A percentile compares a stretch with the other conserved stretches of the same genome.
phyloP scores from a whole-genome alignment of 2,888 invertebrate genomes.

The Therioaphis trifolii region DNA sequence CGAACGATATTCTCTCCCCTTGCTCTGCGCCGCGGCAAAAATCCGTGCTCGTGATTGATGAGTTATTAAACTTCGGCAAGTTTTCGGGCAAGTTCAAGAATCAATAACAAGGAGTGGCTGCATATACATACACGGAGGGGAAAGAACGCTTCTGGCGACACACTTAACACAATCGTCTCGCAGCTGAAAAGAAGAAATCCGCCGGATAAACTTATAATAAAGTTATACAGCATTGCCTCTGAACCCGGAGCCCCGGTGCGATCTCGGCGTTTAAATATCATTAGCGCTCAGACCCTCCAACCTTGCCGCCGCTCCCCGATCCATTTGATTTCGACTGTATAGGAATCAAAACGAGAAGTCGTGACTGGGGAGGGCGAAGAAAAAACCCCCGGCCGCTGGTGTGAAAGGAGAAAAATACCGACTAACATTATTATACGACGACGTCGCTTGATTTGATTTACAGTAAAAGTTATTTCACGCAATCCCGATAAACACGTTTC shows the following conservation, averaged over 20 bases:
- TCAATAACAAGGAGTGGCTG: slow-evolving; percentile 28
- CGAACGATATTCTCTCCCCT: not conserved
- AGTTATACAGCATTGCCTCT: slow-evolving; percentile 30
- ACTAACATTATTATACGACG: slow-evolving; percentile 31
- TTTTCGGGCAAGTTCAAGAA: slow-evolving; percentile 54
- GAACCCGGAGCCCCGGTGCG: slow-evolving; percentile 16
- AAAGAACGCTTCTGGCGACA: slow-evolving; percentile 22
- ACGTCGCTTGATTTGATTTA: not conserved
- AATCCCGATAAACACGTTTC: not conserved
- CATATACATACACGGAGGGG: not conserved
- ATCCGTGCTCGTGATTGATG: slow-evolving; percentile 47
- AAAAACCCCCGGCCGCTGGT: no score
- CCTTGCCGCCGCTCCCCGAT: not conserved
- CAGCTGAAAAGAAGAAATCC: not conserved
- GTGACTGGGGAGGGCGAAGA: not conserved
- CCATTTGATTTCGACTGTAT: no score
- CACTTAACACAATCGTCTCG: slow-evolving; percentile 44
- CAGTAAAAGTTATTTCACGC: not conserved
- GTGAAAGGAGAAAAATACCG: slow-evolving; percentile 11
- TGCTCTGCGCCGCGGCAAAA: not conserved
- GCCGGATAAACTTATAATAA: slow-evolving; percentile 50
- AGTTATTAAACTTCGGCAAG: slow-evolving; percentile 50
- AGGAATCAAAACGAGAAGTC: not conserved
- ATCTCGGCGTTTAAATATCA: slow-evolving; percentile 49
- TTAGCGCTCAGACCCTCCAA: not conserved